These are phyloP conservation scores for Borostomias antarcticus DNA, from an alignment of 2,797 vertebrate species.

Conservation along the genomic window DNA sequence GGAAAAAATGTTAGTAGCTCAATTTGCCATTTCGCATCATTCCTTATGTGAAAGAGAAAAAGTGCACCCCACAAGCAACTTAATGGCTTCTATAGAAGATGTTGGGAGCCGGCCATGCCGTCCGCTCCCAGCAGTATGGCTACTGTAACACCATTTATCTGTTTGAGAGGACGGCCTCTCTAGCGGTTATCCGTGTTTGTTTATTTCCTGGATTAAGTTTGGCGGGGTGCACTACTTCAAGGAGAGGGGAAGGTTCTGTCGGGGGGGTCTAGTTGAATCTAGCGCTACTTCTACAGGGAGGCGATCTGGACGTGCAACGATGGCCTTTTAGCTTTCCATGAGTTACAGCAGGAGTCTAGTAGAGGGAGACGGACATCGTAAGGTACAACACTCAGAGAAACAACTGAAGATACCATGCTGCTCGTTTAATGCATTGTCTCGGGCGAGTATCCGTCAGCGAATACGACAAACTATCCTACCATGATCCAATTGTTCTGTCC, in stretches of 20 bases:
- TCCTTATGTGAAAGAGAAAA: conserved; percentile 43
- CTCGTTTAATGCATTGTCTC: conserved; percentile 84
- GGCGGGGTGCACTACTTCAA: conserved; percentile 48
- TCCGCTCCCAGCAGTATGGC: not conserved
- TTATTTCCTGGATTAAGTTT: conserved; percentile 28
- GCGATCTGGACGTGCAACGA: conserved; percentile 66
- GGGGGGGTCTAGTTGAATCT: conserved; percentile 7
- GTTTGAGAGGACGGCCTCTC: not conserved
- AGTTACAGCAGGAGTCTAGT: conserved; percentile 90
- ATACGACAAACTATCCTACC: too few species aligned
- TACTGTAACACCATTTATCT: conserved; percentile 3
- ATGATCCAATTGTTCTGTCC: too few species aligned
- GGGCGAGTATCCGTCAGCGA: conserved; percentile 51
- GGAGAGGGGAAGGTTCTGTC: conserved; percentile 31
- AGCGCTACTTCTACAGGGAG: conserved; percentile 5
- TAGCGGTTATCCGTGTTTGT: not conserved
- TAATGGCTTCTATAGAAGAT: conserved; percentile 8
- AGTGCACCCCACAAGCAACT: conserved; percentile 41
- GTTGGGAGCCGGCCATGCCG: not conserved
- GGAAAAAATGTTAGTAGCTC: conserved; percentile 31
- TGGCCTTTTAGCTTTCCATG: conserved; percentile 89
- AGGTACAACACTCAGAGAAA: conserved; percentile 93
- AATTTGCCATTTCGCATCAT: conserved; percentile 36
- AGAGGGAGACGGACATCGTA: conserved; percentile 81
- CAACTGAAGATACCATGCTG: conserved; percentile 97